These are phyloP conservation scores for Tenthredo scrophulariae DNA, from an alignment of 2,888 invertebrate genomes.

Conservation along the genomic window DNA sequence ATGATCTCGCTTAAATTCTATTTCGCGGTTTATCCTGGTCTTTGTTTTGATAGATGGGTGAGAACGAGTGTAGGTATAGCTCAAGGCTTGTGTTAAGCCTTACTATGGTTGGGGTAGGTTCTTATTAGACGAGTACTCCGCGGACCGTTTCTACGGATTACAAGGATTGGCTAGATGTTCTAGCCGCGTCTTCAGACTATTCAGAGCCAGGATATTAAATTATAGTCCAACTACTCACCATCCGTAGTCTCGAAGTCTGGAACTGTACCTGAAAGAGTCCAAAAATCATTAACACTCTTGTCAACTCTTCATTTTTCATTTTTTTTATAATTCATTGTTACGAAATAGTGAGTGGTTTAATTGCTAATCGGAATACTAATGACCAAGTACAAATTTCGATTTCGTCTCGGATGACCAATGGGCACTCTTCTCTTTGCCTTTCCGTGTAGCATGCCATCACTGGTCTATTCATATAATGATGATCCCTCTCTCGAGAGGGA, in stretches of 20 bases:
- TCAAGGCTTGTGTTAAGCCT: constrained; percentile 3
- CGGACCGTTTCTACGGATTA: constrained; percentile 4
- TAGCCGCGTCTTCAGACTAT: neutral
- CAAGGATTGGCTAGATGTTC: constrained; percentile 1
- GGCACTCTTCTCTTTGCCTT: neutral
- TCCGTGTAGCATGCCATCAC: neutral
- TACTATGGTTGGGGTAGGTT: constrained; percentile 34
- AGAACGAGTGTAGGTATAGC: neutral
- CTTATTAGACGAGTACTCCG: constrained; percentile 21
- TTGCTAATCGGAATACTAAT: neutral
- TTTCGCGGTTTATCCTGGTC: neutral
- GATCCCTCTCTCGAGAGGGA: constrained; percentile 32
- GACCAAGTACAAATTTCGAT: neutral
- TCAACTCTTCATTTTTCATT: neutral
- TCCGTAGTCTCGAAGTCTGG: neutral
- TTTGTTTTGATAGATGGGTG: neutral
- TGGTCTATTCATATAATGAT: neutral
- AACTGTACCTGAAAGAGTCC: constrained; percentile 21
- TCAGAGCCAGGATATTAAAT: constrained; percentile 18
- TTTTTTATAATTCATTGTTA: neutral
- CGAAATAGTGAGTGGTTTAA: neutral
- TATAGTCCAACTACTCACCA: constrained; percentile 40
- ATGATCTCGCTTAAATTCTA: neutral
- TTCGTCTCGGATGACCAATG: neutral
- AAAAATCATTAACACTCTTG: neutral